Evolutionary conservation across 2,797 vertebrate species (phyloP), one percentile per base, ranked within the genome.

Genomic region (Triplophysa bombifrons): DNA sequence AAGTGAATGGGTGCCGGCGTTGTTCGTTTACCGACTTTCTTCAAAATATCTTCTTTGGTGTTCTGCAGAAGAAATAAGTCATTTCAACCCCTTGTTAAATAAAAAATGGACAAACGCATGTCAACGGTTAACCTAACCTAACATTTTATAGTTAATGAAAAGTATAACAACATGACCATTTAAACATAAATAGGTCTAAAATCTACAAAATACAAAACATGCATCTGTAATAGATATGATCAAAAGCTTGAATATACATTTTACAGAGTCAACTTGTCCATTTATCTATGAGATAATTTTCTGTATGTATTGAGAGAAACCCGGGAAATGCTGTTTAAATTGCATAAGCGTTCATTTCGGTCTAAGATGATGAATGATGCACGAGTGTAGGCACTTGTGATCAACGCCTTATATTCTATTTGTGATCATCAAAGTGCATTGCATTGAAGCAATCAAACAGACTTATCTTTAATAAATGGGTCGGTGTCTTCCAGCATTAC

Each of bases 391-490:
- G 34, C 27, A 25, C 22, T 51, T 68, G 55, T 48, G 61, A 72
- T 66, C 61, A 72, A 48, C 58, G 22, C 14, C 48, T 34, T 69
- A 58, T 70, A 74, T 74, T 78, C 58, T n/a, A 76, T 38, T 58
- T 81, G 44, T 34, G 19, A 60, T 73, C 27, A 85, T 83, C 61
- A 73, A 55, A 73, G 27, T 34, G 34, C 55, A 72, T 60, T 38
- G 74, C 56, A 70, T 30, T 38, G 71, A 81, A 73, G 60, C 60
- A 78, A 83, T 73, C 41, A 70, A 61, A 79, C 53, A 12, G 41
- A 46, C 56, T 82, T 80, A 83, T 76, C 78, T 71, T 60, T 63
- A 80, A 74, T 84, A 72, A 70, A 73, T 63, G 74, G 0, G 53
- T 19, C n/a, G 20, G 27, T 78, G 69, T 84, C 80, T 61, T 78